Evolutionary conservation across 1,140 invertebrate genomes (phyloP), one percentile per base, ranked within the genome.

Genomic region (Drosophila burlai): DNA sequence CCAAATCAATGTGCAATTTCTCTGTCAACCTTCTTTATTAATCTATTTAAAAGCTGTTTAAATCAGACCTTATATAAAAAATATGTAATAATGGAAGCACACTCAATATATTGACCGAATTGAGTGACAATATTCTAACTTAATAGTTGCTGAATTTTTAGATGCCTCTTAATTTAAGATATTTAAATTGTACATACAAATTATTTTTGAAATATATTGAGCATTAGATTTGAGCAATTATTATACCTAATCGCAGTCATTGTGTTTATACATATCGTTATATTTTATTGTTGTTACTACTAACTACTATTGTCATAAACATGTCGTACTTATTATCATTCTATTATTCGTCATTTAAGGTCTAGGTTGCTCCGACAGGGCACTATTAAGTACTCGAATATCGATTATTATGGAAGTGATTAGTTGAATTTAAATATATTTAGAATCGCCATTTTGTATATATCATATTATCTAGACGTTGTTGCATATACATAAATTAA

Each of bases 231-330:
- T 29, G 42, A 40, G 24, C n/a, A 45, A 42, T 18, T 31, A 45
- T 11, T 46, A 59, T 38, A 38, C 10, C 3, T 26, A 29, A 54
- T 26, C 8, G 5, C 16, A 18, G 16, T 62, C 2, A 21, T 36
- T 40, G 4, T 15, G 26, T 36, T 40, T 31, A 21, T 55, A 40
- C 15, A 13, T 59, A 13, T n/a, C 9, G 26, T 29, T n/a, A 16
- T 21, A 24, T 13, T 15, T 40, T 18, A 2, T 6, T 13, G 16
- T 13, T 31, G 26, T 16, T n/a, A 26, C 49, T 42, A 42, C 15
- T 31, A 29, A 7, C 36, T 60, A 64, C 36, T 64, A 64, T 64
- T 42, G 54, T 61, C 62, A 63, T 42, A 24, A 60, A 18, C 42
- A 42, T 31, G 18, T 21, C 9, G 29, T n/a, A 16, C 16, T 64